Percentiles rank a stretch among this genome's conserved stretches.
Conservation (phyloP, 2,797 vertebrate species). For the Tapirus indicus region DNA sequence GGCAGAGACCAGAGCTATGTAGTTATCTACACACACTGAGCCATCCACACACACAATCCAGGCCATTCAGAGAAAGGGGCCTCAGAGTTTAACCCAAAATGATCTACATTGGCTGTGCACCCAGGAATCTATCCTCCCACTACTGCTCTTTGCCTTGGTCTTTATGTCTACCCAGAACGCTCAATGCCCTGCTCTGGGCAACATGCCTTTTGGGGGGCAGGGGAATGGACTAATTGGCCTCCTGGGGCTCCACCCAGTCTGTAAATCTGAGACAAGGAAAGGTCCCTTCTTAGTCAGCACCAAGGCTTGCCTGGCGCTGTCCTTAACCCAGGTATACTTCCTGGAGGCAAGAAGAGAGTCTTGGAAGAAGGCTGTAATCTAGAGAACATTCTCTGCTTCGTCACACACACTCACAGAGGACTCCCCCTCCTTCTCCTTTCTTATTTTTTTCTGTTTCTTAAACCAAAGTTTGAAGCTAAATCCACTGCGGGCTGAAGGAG, state of each 20-base stretch:
- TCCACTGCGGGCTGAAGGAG: conserved; percentile 65
- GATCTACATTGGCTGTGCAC: not conserved
- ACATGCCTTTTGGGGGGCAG: rapidly evolving
- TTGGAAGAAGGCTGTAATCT: not conserved
- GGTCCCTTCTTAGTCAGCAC: not conserved
- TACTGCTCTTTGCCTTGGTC: not conserved
- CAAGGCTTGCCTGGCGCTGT: not conserved
- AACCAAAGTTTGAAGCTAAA: conserved; percentile 69
- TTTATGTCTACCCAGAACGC: too few relatives aligned
- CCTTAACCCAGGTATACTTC: not conserved
- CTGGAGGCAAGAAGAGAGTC: not conserved
- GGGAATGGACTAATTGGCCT: not conserved
- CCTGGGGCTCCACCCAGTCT: not conserved
- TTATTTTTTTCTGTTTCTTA: not conserved
- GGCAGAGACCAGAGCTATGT: not conserved
- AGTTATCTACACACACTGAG: not conserved
- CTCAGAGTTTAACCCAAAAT: not conserved
- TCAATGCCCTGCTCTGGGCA: not conserved
- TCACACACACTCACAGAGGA: conserved; percentile 42
- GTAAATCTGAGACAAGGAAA: not conserved
- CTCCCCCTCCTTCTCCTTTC: not conserved
- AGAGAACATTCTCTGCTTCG: not conserved
- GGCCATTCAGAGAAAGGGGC: not conserved
- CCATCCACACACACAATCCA: not conserved
- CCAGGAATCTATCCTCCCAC: not conserved